Evolutionary conservation across 2,888 invertebrate genomes (phyloP).

Genomic region (Meghimatium bilineatum): DNA sequence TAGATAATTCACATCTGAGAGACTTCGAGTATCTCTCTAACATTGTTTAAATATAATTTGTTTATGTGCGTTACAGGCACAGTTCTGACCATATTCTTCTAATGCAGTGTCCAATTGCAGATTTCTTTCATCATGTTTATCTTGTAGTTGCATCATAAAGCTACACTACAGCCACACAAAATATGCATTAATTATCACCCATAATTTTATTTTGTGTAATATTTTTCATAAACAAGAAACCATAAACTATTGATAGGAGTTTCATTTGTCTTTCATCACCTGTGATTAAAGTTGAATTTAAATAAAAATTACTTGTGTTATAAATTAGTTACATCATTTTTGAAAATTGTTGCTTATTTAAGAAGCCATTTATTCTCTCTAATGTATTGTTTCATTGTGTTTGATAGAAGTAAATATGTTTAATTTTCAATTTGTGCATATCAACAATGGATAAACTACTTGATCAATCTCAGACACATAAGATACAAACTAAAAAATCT

Average conservation of each 20-base stretch:
- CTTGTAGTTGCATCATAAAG: neutral
- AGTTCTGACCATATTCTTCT: too few relatives aligned
- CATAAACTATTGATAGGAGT: neutral
- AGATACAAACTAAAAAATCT: neutral
- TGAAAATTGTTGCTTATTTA: neutral
- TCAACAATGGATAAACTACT: neutral
- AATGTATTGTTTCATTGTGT: neutral
- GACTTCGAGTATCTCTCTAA: too few relatives aligned
- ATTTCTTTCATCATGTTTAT: neutral
- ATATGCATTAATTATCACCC: neutral
- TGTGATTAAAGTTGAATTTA: neutral
- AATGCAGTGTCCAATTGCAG: too few relatives aligned
- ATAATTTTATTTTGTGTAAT: neutral
- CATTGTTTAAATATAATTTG: too few relatives aligned
- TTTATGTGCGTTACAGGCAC: too few relatives aligned
- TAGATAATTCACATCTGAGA: too few relatives aligned
- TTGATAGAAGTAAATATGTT: neutral
- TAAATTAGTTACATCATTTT: neutral
- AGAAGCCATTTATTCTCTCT: neutral
- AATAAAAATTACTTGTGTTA: neutral
- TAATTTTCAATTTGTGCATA: neutral
- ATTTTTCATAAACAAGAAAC: neutral
- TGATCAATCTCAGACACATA: neutral
- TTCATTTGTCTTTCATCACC: neutral
- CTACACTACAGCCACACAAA: neutral